Conservation (phyloP, 2,797 vertebrate genomes). For the Clarias laeviceps region DNA sequence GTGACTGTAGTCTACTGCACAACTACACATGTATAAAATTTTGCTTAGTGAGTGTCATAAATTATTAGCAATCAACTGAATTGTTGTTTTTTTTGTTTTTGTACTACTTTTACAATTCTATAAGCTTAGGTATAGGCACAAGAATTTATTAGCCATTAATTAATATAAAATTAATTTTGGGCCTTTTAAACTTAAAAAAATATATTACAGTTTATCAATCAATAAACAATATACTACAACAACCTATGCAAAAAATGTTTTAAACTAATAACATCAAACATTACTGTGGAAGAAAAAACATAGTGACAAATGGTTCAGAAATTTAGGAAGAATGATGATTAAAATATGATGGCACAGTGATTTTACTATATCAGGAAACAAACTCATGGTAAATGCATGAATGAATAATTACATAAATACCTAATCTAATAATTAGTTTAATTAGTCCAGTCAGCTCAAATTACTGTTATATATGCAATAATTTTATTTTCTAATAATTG, state of each 20-base stretch:
- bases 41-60: neutral
- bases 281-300: neutral
- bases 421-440: neutral
- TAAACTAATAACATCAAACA: neutral
- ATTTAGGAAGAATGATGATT: too few relatives aligned
- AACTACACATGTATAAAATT: neutral
- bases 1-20: neutral
- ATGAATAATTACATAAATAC: neutral
- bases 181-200: neutral
- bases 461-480: neutral
- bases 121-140: neutral
- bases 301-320: too few relatives aligned
- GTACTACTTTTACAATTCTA: neutral
- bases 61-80: neutral
- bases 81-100: neutral
- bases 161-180: neutral
- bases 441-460: neutral
- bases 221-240: neutral
- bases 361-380: neutral
- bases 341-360: neutral
- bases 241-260: neutral
- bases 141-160: neutral
- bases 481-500: neutral
- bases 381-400: neutral
- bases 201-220: neutral